Conservation (phyloP, 2,888 invertebrate species). For the Erpobdella octoculata region DNA sequence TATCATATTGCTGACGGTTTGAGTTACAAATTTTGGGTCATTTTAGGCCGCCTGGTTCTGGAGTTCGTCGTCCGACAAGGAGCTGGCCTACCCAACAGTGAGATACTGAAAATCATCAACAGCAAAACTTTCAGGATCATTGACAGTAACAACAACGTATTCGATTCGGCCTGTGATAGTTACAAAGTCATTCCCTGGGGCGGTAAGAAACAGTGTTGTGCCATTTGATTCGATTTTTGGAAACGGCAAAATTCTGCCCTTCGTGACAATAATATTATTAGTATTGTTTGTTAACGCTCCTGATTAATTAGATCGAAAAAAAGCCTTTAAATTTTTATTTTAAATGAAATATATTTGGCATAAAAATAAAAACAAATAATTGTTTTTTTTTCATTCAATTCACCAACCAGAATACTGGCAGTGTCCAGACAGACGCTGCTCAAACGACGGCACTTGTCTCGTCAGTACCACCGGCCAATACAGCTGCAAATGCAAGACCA, state of each 20-base stretch:
- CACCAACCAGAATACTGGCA: slow-evolving; percentile 19
- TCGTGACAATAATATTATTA: too few relatives aligned
- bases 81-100: background rate
- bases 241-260: too few relatives aligned
- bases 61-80: slow-evolving; percentile 14
- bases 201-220: too few relatives aligned
- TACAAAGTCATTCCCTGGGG: slow-evolving; percentile 12
- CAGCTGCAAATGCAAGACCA: background rate
- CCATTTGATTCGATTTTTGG: too few relatives aligned
- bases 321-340: too few relatives aligned
- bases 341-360: background rate
- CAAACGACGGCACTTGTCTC: background rate
- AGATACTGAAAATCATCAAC: background rate
- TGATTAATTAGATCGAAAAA: too few relatives aligned
- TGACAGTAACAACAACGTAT: background rate
- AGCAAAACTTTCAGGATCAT: background rate
- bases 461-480: slow-evolving; percentile 6
- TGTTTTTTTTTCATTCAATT: background rate
- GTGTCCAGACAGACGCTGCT: slow-evolving; percentile 12
- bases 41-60: background rate
- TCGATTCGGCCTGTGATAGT: background rate
- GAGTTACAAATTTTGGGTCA: too few relatives aligned
- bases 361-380: background rate
- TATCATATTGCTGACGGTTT: too few relatives aligned
- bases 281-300: too few relatives aligned